Evolutionary conservation across 2,797 vertebrate genomes (phyloP).

Genomic region (Danio choprae): DNA sequence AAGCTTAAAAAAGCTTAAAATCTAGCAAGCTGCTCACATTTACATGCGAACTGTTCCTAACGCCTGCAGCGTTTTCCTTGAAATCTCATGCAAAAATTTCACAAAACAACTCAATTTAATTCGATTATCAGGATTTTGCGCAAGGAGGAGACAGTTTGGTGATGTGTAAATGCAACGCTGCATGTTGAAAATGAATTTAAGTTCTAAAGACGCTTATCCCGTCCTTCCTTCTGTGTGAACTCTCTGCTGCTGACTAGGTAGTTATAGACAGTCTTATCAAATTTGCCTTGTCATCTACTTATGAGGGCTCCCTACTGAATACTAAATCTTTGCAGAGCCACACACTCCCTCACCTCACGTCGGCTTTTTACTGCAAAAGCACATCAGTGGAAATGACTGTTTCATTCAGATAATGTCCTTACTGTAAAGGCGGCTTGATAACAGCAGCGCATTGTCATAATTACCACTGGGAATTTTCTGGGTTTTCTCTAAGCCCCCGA

Average conservation of each 20-base stretch:
- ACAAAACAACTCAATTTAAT: neutral
- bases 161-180: neutral
- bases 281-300: conserved; percentile 26
- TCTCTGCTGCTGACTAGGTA: conserved; percentile 23
- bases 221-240: conserved; percentile 16
- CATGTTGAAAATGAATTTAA: conserved; percentile 1
- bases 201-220: conserved; percentile 28
- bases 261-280: conserved; percentile 38
- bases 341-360: neutral
- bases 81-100: neutral
- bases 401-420: conserved; percentile 9
- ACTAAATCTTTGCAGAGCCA: neutral
- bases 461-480: neutral
- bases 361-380: neutral
- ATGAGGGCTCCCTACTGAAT: conserved; percentile 21
- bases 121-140: neutral
- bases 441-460: neutral
- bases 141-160: neutral
- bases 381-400: conserved; percentile 8
- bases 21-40: conserved; percentile 6
- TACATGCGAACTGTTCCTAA: neutral
- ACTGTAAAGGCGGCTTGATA: neutral
- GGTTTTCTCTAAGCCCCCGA: neutral
- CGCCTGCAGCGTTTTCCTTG: neutral
- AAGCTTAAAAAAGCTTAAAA: too few relatives aligned